These are phyloP conservation scores for Maccullochella peelii DNA, from an alignment of 2,113 vertebrate genomes.

Conservation along the genomic window DNA sequence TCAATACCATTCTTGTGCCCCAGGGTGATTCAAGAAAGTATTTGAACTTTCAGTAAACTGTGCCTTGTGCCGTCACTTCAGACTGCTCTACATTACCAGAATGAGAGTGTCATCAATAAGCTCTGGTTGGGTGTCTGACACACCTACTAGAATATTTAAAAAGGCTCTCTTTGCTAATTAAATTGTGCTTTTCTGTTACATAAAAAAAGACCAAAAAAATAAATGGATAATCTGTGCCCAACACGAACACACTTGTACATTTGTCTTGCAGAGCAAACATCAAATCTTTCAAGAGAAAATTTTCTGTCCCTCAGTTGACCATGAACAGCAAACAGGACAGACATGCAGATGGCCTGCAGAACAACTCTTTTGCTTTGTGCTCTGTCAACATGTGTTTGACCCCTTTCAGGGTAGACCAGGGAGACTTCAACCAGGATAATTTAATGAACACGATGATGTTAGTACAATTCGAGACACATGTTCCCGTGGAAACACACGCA, in stretches of 20 bases:
- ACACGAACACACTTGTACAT: conserved; percentile 11
- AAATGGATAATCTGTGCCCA: conserved; percentile 22
- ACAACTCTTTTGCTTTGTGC: conserved; percentile 55
- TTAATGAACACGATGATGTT: conserved; percentile 58
- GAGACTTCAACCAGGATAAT: conserved; percentile 49
- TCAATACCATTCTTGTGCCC: not conserved
- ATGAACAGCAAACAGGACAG: conserved; percentile 53
- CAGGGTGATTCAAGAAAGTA: conserved; percentile 22
- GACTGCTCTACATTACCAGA: conserved; percentile 66
- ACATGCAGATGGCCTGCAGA: conserved; percentile 59
- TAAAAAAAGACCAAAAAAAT: conserved; percentile 35
- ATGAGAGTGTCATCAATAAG: conserved; percentile 70
- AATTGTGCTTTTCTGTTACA: conserved; percentile 62
- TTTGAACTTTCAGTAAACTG: conserved; percentile 52
- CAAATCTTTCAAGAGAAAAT: conserved; percentile 17
- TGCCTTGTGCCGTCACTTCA: conserved; percentile 55
- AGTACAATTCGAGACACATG: conserved; percentile 67
- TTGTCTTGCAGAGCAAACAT: conserved; percentile 50
- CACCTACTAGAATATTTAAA: conserved; percentile 82
- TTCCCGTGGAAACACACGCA: conserved; percentile 50
- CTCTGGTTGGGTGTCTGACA: conserved; percentile 73
- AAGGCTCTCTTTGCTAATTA: conserved; percentile 78
- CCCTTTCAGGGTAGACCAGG: conserved; percentile 52
- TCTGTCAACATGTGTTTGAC: conserved; percentile 70
- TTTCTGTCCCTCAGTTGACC: conserved; percentile 51